These are phyloP conservation scores for Scophthalmus maximus DNA, from an alignment of 2,113 vertebrate genomes.

Conservation along the genomic window DNA sequence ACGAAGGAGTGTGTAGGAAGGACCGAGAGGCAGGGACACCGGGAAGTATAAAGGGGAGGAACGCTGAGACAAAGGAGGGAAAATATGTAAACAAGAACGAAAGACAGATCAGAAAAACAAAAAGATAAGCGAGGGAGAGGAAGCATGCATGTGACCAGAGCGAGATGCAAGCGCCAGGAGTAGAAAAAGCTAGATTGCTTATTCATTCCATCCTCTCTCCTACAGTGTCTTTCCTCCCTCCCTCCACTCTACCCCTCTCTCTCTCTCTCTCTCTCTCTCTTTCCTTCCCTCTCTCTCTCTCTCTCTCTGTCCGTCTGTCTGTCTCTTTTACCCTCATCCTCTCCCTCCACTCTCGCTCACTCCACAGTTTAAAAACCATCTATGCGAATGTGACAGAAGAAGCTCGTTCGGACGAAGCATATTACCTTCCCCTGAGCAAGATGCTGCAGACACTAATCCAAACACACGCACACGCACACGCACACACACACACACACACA, in stretches of 20 bases:
- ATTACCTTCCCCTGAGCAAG: constrained; percentile 82
- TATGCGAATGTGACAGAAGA: constrained; percentile 65
- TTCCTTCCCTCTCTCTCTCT: constrained; percentile 23
- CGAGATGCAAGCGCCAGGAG: constrained; percentile 74
- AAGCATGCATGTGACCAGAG: constrained; percentile 72
- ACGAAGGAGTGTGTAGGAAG: constrained; percentile 37
- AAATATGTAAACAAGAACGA: constrained; percentile 71
- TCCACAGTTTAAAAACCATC: constrained; percentile 71
- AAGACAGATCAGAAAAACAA: constrained; percentile 46
- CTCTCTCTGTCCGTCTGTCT: constrained; percentile 48
- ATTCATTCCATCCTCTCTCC: constrained; percentile 76
- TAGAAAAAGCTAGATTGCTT: constrained; percentile 79
- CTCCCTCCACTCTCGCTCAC: constrained; percentile 19
- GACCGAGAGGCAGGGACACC: constrained; percentile 53
- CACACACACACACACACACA: constrained; percentile 42
- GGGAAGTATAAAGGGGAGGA: constrained; percentile 59
- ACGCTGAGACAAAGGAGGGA: constrained; percentile 78
- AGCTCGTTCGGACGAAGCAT: constrained; percentile 72
- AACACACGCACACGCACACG: constrained; percentile 39
- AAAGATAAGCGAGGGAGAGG: constrained; percentile 53
- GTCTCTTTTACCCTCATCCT: constrained; percentile 38
- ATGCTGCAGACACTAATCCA: constrained; percentile 77
- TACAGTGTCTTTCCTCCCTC: constrained; percentile 53
- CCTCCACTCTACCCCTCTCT: constrained; percentile 40
- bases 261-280: constrained; percentile 23